A percentile compares a stretch with the other conserved stretches of the same genome.
These are phyloP conservation scores for Pseudomugil tenellus DNA, from an alignment of 2,797 vertebrate species.

Conservation along the genomic window DNA sequence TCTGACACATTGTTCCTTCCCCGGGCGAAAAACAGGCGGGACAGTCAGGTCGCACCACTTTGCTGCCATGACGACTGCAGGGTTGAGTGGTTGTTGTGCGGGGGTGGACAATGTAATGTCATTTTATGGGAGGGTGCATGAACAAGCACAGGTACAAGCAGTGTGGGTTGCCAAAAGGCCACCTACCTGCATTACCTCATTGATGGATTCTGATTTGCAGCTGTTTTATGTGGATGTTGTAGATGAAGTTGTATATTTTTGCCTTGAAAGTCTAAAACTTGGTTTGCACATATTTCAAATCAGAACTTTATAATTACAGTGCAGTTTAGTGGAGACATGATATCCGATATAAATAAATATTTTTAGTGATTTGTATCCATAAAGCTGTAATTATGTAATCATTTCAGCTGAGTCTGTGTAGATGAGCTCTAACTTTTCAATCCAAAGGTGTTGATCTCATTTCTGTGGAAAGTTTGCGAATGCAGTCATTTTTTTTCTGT, in stretches of 20 bases:
- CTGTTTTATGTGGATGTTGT: not conserved
- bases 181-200: slow-evolving; percentile 68
- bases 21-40: slow-evolving; percentile 37
- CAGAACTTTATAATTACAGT: not conserved
- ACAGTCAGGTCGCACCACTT: slow-evolving; percentile 49
- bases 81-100: slow-evolving; percentile 30
- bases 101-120: slow-evolving; percentile 44
- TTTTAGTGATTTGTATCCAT: slow-evolving; percentile 12
- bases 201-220: not conserved
- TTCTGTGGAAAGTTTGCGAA: slow-evolving; percentile 27
- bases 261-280: not conserved
- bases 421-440: slow-evolving; percentile 30
- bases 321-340: not conserved
- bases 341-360: too few relatives aligned
- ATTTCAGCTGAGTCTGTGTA: slow-evolving; percentile 49
- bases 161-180: slow-evolving; percentile 43
- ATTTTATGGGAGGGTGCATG: slow-evolving; percentile 31
- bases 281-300: not conserved
- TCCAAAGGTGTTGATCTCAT: slow-evolving; percentile 5
- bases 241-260: not conserved
- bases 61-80: slow-evolving; percentile 42
- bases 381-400: slow-evolving; percentile 54
- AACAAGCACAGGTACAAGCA: slow-evolving; percentile 29
- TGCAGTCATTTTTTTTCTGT: slow-evolving; percentile 29
- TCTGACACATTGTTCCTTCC: slow-evolving; percentile 60